Base-by-base conservation (phyloP, 2,888 invertebrate genomes). In the Tubulanus polymorphus region DNA sequence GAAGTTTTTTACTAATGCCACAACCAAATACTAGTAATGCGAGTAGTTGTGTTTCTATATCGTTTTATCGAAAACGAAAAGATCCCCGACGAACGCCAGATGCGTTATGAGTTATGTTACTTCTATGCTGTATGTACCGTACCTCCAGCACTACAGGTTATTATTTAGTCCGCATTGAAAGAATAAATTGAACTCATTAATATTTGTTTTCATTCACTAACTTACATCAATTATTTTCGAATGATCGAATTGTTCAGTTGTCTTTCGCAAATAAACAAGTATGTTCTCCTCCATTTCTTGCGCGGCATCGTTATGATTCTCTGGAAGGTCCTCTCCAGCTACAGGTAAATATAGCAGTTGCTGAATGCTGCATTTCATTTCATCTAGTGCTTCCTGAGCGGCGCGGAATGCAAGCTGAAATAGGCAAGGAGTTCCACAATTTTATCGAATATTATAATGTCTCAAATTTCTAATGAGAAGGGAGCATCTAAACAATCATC, bases 361-460 rank as follows among this genome's bases (percentile, higher is more conserved):
- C 66, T 87, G 85, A 50, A 90, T 84, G 73, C 89, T 88, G 57
- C 84, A 83, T 62, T 88, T 84, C 66, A 90, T 87, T 56, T 87
- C 85, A 68, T 87, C 86, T 57, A 90, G 84, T n/a, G 71, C 70
- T 66, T 86, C 84, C 71, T 85, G 85, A 63, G 86, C 85, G 50
- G 88, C 85, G 62, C 89, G 84, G 79, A 88, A 89, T 60, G 88
- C 85, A 69, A 89, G 83, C 89, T 89, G 75, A 25, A 66, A 68
- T 25, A 53, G 73, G 69, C 67, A 61, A 58, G 60, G 45, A 3
- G 25, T 37, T 41, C 20, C 10, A 25, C 2, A 27, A 26, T n/a
- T 27, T 15, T 26, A 18, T 3, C n/a, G 27, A 26, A 18, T 23
- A 41, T 12, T 25, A 27, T 2, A n/a, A 37, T 18, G 12, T 23